Conservation (phyloP, 1,140 invertebrate species). For the Scaptomyza graminum region DNA sequence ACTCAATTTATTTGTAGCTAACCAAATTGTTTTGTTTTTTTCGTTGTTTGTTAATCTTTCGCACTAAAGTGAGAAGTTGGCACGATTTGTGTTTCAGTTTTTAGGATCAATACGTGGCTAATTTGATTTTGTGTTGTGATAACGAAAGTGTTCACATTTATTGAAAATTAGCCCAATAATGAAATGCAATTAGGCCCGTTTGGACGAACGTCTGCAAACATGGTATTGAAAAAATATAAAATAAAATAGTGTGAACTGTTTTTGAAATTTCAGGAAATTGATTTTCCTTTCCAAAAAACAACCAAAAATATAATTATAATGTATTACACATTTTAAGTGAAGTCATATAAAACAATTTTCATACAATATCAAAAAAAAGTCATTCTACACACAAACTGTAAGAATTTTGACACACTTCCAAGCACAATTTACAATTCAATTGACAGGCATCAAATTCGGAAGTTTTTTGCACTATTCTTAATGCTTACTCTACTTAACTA, state of each 20-base stretch:
- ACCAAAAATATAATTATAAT: too few relatives aligned
- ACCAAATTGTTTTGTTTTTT: neutral
- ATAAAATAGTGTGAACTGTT: neutral
- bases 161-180: constrained; percentile 36
- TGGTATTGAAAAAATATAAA: neutral
- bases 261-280: too few relatives aligned
- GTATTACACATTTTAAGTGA: too few relatives aligned
- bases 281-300: too few relatives aligned
- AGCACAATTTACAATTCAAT: neutral
- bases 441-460: neutral
- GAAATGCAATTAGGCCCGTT: constrained; percentile 2
- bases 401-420: neutral
- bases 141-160: constrained; percentile 34
- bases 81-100: constrained; percentile 28
- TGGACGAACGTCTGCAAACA: neutral
- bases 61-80: constrained; percentile 16
- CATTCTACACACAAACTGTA: neutral
- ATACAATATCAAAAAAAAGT: neutral
- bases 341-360: too few relatives aligned
- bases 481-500: constrained; percentile 22
- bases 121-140: constrained; percentile 26
- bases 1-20: constrained; percentile 63
- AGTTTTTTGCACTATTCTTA: constrained; percentile 1
- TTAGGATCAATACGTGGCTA: constrained; percentile 36
- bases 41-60: constrained; percentile 3